Percentiles rank a stretch among this genome's conserved stretches.
These are phyloP conservation scores for Coranthus polyacanthus DNA, from an alignment of 2,797 vertebrate genomes.

Conservation along the genomic window DNA sequence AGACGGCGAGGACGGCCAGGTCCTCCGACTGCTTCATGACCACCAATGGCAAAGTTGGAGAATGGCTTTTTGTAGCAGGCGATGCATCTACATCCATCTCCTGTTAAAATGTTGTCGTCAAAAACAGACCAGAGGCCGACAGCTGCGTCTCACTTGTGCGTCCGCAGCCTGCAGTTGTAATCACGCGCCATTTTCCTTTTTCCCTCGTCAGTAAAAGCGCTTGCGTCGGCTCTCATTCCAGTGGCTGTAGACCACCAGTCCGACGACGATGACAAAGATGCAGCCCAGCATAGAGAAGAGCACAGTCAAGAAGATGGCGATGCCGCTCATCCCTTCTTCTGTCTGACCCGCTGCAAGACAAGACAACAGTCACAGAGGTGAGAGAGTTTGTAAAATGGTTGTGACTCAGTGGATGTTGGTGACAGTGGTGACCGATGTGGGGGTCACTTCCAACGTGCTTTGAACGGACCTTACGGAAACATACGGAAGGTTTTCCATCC, in stretches of 20 bases:
- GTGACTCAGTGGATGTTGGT: too few relatives aligned
- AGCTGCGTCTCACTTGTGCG: constrained; percentile 19
- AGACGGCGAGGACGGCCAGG: neutral
- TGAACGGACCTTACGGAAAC: too few relatives aligned
- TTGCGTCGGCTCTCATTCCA: constrained; percentile 95
- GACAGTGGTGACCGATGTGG: too few relatives aligned
- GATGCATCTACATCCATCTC: constrained; percentile 20
- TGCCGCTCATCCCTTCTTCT: constrained; percentile 87
- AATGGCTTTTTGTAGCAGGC: constrained; percentile 28
- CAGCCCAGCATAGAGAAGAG: constrained; percentile 93
- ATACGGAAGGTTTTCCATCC: too few relatives aligned
- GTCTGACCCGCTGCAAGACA: constrained; percentile 76
- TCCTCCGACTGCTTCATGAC: constrained; percentile 33
- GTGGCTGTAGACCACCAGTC: constrained; percentile 92
- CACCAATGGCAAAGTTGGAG: constrained; percentile 24
- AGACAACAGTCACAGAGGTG: neutral
- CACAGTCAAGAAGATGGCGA: constrained; percentile 91
- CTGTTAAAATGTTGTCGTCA: constrained; percentile 20
- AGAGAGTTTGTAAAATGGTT: too few relatives aligned
- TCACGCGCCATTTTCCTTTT: neutral
- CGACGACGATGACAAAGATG: constrained; percentile 91
- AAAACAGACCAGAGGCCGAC: constrained; percentile 8
- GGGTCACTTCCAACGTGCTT: too few relatives aligned
- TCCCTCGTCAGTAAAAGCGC: constrained; percentile 91
- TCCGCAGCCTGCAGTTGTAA: neutral